Evolutionary conservation across 2,888 invertebrate genomes (phyloP).

Genomic region (Lepas anatifera): DNA sequence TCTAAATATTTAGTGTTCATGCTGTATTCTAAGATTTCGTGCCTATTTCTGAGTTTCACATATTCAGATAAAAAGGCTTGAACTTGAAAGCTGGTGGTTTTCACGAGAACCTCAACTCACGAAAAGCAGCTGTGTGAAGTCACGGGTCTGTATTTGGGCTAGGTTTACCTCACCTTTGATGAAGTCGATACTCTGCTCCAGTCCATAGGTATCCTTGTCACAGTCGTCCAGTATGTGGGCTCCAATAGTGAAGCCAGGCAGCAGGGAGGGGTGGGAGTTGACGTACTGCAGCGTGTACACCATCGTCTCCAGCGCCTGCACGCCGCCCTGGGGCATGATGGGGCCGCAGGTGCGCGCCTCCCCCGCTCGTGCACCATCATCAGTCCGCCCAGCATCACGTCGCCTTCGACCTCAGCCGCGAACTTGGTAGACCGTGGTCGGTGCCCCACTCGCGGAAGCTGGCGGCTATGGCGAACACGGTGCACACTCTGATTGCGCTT

Average conservation of each 20-base stretch:
- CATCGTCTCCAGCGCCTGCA: constrained; percentile 78
- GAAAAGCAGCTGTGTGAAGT: no score
- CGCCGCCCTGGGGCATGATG: constrained; percentile 74
- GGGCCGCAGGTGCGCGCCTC: constrained; percentile 80
- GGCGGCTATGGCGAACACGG: neutral
- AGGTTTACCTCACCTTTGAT: constrained; percentile 84
- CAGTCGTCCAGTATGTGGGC: constrained; percentile 87
- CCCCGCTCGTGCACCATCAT: constrained; percentile 93
- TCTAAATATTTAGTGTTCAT: no score
- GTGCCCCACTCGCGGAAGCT: neutral
- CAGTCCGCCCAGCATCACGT: constrained; percentile 74
- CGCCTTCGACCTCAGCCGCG: constrained; percentile 75
- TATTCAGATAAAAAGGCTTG: no score
- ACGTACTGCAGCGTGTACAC: constrained; percentile 74
- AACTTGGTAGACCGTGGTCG: neutral
- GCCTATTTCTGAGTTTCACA: no score
- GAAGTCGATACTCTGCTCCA: constrained; percentile 92
- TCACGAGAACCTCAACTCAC: no score
- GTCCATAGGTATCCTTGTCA: constrained; percentile 87
- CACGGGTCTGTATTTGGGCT: no score
- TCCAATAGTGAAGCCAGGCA: constrained; percentile 68
- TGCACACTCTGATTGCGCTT: no score
- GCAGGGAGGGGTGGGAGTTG: constrained; percentile 41
- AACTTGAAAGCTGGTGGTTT: no score
- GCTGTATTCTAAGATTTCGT: no score